Conservation (phyloP, 2,113 vertebrate genomes). For the Arizona elegans region DNA sequence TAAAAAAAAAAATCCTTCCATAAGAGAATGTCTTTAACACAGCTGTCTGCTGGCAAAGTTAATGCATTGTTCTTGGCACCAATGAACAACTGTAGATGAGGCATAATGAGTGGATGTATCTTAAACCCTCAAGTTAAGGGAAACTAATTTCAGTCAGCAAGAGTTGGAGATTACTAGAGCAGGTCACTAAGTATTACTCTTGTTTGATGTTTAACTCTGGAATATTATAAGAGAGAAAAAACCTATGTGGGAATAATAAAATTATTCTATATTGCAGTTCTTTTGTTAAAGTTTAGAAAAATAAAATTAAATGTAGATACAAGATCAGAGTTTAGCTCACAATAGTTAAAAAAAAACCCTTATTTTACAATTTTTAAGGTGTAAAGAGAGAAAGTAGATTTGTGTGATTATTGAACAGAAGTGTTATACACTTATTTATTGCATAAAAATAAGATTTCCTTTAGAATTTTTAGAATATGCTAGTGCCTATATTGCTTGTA, state of each 20-base stretch:
- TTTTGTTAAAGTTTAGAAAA: neutral
- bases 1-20: constrained; percentile 25
- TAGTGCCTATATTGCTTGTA: neutral
- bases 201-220: neutral
- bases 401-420: neutral
- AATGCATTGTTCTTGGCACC: neutral
- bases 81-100: neutral
- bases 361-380: neutral
- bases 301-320: neutral
- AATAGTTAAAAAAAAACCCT: neutral
- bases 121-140: constrained; percentile 3
- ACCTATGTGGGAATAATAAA: neutral
- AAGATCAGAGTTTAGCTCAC: neutral
- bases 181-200: constrained; percentile 5
- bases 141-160: constrained; percentile 20
- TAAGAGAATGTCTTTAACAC: constrained; percentile 7
- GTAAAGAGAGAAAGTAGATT: neutral
- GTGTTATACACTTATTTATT: neutral
- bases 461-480: neutral
- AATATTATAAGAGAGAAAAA: neutral
- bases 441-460: neutral
- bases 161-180: neutral
- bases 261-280: neutral
- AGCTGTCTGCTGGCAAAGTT: constrained; percentile 10
- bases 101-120: neutral